Evolutionary conservation across 2,797 vertebrate genomes (phyloP), one percentile per base, ranked within the genome.

Genomic region (Scolopax rusticola): DNA sequence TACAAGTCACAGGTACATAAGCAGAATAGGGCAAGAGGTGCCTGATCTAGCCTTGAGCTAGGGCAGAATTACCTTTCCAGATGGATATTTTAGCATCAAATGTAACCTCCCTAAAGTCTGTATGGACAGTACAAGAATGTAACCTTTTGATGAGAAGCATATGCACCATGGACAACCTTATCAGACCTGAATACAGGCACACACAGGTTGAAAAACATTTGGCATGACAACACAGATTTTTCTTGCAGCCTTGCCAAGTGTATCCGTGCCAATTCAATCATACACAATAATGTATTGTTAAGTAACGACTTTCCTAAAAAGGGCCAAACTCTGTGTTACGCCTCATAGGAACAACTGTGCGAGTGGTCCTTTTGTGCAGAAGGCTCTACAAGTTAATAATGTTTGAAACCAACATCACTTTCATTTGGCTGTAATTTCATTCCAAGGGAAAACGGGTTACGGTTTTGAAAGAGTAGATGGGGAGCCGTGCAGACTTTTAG

Each of bases 251-350:
- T 79, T 89, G 94, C 87, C 93, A 96, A 86, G 43, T 36, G 47
- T 33, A 86, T 77, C 67, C 9, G 11, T 80, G 70, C 75, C 90
- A 92, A 93, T 86, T 95, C 87, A 87, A 74, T 92, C 74, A 84
- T 79, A 74, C 59, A 80, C 32, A 80, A 77, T 76, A 87, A 87
- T 94, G 36, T 89, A 93, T 96, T 93, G 94, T 93, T 85, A 91
- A 91, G 83, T 95, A 97, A 96, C 92, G 61, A 47, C 25, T 95
- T 95, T 92, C 89, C 57, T 85, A 84, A 89, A 95, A 91, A 87
- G 36, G 70, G 36, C 61, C 90, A 94, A 85, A 95, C 63, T 88
- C 86, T 33, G 14, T 80, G 84, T 92, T 93, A 82, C 75, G 48
- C 32, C 90, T 92, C 90, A 48, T 33, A 92, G 71, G 93, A 96